Percentiles rank a stretch among this genome's conserved stretches.
Evolutionary conservation across 2,888 invertebrate genomes (phyloP).

Genomic region (Argyra leucocephala): DNA sequence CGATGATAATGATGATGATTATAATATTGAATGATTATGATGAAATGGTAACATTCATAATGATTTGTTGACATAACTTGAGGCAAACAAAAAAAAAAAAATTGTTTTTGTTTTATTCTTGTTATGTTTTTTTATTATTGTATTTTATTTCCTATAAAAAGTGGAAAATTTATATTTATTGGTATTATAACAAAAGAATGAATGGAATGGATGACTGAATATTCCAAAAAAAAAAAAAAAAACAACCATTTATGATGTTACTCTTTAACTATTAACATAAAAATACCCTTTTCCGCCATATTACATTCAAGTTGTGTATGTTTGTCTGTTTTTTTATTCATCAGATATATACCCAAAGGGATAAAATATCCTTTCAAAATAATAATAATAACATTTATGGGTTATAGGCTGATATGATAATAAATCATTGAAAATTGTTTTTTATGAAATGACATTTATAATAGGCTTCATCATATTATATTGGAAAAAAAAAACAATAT

Average conservation of each 20-base stretch:
- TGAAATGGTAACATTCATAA: not conserved
- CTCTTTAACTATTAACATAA: not conserved
- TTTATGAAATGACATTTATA: not conserved
- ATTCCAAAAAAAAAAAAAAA: not conserved
- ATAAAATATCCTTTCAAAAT: not conserved
- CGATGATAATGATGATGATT: no score
- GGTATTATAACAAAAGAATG: not conserved
- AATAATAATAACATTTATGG: not conserved
- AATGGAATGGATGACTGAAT: not conserved
- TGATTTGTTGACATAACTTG: not conserved
- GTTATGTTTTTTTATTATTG: no score
- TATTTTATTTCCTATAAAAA: not conserved
- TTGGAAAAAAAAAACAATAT: not conserved
- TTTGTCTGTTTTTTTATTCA: not conserved
- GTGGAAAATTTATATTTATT: not conserved
- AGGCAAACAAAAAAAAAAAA: not conserved
- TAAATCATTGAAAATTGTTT: not conserved
- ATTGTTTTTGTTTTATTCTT: no score
- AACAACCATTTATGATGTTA: no score
- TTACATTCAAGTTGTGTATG: not conserved
- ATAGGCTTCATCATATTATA: not conserved
- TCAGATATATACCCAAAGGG: not conserved
- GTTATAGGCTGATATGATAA: not conserved
- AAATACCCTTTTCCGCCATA: slow-evolving; percentile 6
- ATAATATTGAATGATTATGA: no score